A percentile compares a stretch with the other conserved stretches of the same genome.
Evolutionary conservation across 1,140 invertebrate species (phyloP).

Genomic region (Scylla paramamosain): DNA sequence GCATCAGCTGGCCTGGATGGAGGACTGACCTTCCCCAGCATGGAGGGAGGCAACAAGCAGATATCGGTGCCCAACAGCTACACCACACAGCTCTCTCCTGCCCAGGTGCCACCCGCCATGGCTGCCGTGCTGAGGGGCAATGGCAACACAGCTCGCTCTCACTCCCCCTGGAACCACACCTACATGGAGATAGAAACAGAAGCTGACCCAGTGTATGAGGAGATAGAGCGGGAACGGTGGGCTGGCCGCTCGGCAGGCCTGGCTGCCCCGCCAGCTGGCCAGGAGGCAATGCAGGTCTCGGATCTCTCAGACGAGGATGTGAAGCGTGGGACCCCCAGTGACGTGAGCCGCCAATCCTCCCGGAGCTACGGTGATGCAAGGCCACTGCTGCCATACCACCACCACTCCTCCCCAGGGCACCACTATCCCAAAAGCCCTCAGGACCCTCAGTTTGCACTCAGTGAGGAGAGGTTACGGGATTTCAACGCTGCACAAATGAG

Average conservation of each 20-base stretch:
- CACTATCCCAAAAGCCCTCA: slow-evolving; percentile 69
- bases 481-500: slow-evolving; percentile 77
- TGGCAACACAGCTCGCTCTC: slow-evolving; percentile 65
- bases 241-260: slow-evolving; percentile 64
- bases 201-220: slow-evolving; percentile 90
- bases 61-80: slow-evolving; percentile 74
- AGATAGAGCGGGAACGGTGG: slow-evolving; percentile 85
- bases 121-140: slow-evolving; percentile 63
- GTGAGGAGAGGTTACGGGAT: slow-evolving; percentile 76
- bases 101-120: slow-evolving; percentile 60
- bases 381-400: slow-evolving; percentile 86
- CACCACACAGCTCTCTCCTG: slow-evolving; percentile 64
- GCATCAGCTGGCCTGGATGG: slow-evolving; percentile 64
- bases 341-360: slow-evolving; percentile 88
- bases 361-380: slow-evolving; percentile 90
- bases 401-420: slow-evolving; percentile 64
- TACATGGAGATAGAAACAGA: slow-evolving; percentile 86
- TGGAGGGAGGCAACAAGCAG: slow-evolving; percentile 59
- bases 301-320: slow-evolving; percentile 90
- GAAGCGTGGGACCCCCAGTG: slow-evolving; percentile 85
- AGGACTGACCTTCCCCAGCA: slow-evolving; percentile 61
- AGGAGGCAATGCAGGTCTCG: slow-evolving; percentile 83
- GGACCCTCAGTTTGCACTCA: slow-evolving; percentile 72
- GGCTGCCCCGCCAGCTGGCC: slow-evolving; percentile 44
- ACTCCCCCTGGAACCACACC: slow-evolving; percentile 84